Evolutionary conservation across 2,113 vertebrate genomes (phyloP).

Genomic region (Alectura lathami): DNA sequence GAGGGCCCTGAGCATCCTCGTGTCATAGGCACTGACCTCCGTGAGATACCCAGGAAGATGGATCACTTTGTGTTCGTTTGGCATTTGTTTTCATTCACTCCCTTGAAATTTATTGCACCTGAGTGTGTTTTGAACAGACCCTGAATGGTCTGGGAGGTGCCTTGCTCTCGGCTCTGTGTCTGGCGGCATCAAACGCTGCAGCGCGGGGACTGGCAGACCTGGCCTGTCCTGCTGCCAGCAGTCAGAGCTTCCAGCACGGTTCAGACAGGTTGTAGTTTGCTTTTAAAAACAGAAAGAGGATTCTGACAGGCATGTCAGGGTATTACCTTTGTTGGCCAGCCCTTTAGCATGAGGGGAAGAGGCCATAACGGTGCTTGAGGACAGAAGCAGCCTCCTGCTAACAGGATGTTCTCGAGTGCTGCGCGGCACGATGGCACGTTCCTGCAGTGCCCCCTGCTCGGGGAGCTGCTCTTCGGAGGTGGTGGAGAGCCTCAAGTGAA

Average conservation of each 20-base stretch:
- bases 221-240: background rate
- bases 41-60: background rate
- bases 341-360: background rate
- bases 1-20: background rate
- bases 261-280: background rate
- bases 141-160: too few species aligned
- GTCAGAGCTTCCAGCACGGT: background rate
- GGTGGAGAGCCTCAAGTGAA: background rate
- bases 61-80: background rate
- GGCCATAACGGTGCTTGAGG: background rate
- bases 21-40: background rate
- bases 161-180: background rate
- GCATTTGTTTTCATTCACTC: background rate
- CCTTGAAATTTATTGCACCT: accelerated
- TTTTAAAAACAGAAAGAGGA: background rate
- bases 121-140: background rate
- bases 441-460: accelerated
- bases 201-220: too few species aligned
- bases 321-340: background rate
- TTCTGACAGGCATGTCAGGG: background rate
- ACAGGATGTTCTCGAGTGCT: accelerated
- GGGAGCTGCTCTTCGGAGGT: background rate
- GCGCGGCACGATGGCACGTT: accelerated
- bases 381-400: background rate
- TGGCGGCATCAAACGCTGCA: too few species aligned